A percentile compares a stretch with the other conserved stretches of the same genome.
Evolutionary conservation across 1,140 invertebrate genomes (phyloP).

Genomic region (Zaprionus camerounensis): DNA sequence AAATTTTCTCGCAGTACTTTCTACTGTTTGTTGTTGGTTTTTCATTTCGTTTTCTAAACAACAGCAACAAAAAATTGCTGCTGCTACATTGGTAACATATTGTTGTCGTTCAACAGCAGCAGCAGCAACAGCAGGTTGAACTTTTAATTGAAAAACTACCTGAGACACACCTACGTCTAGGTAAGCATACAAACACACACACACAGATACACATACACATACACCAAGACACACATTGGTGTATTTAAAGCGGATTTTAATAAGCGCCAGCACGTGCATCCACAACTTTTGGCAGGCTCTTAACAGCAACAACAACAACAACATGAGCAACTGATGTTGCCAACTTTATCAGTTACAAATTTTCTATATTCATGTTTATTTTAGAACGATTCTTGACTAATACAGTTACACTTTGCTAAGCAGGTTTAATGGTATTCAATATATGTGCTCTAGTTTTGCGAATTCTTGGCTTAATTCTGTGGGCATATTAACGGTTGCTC

Average conservation of each 20-base stretch:
- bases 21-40: constrained; percentile 48
- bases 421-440: not conserved
- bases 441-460: not conserved
- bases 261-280: constrained; percentile 30
- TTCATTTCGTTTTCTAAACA: constrained; percentile 57
- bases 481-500: not conserved
- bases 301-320: not conserved
- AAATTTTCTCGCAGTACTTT: constrained; percentile 38
- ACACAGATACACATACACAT: not conserved
- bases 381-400: not conserved
- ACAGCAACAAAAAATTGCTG: not conserved
- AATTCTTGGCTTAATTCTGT: not conserved
- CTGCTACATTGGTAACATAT: constrained; percentile 25
- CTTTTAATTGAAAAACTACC: constrained; percentile 59
- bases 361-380: constrained; percentile 2
- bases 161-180: constrained; percentile 31
- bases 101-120: constrained; percentile 16
- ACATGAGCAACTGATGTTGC: constrained; percentile 5
- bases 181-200: not conserved
- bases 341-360: not conserved
- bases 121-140: constrained; percentile 40
- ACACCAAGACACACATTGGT: not conserved
- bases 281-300: constrained; percentile 12
- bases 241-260: constrained; percentile 37
- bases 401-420: not conserved